Base-by-base conservation (phyloP, 2,888 invertebrate species). In the Himalopsyche tibetana region DNA sequence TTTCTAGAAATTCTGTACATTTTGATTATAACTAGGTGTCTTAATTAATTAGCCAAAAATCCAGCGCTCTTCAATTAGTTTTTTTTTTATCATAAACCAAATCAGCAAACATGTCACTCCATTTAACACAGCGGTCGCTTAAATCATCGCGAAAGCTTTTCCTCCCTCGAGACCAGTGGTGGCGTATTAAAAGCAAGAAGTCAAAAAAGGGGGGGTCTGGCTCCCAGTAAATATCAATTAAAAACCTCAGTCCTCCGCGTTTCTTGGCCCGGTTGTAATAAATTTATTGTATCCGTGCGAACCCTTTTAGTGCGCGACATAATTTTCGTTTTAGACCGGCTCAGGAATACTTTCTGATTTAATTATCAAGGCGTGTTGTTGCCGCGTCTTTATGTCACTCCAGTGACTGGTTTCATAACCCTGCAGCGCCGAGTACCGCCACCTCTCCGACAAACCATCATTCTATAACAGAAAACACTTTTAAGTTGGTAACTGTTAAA, bases 271-370 rank as follows among this genome's bases (percentile, higher is more conserved):
- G 63, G 63, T 63, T 63, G 63, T 63, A 63, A 63, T 63, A 63
- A 63, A 63, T 63, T 63, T 63, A 63, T 63, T 28, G 63, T 63
- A 63, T 92, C 93, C 92, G 92, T 92, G 92, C 92, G 86, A 90
- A 90, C 91, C 91, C 90, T 90, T 91, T 90, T 90, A 90, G 90
- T 89, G 82, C 87, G 86, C 90, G 90, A 93, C 93, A 93, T 91
- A 91, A 92, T 92, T 93, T 93, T 92, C 92, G 90, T 93, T 93
- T 93, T 93, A 93, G 92, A 87, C 86, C 80, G 51, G 91, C 90
- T 19, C 90, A 85, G 80, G 84, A 87, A 89, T 88, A 88, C 87
- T 88, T 88, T 88, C 88, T 88, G 88, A 88, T 88, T 88, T 88
- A 88, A 88, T 88, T 88, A 88, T 82, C 84, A 79, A 81, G 84